Percentiles rank a stretch among this genome's conserved stretches.
Conservation (phyloP, 2,113 vertebrate species). For the Syrmaticus mikado region DNA sequence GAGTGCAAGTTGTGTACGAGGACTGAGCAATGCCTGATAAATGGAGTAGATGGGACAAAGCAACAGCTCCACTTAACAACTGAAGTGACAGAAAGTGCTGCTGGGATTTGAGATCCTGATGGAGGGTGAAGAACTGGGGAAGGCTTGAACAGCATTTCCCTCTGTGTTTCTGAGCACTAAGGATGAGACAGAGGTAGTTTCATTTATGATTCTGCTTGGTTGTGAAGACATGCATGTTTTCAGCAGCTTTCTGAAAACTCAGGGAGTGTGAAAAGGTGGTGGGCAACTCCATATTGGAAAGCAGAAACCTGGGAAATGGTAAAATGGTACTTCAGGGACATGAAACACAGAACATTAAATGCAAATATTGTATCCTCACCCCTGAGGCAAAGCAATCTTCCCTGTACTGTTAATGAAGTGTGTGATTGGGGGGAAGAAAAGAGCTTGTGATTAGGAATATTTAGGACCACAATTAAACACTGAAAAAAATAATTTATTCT, state of each 20-base stretch:
- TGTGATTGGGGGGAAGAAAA: not conserved
- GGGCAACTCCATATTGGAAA: not conserved
- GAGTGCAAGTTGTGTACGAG: rapidly evolving
- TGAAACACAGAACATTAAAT: not conserved
- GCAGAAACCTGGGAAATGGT: not conserved
- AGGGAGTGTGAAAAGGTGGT: not conserved
- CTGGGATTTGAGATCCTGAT: not conserved
- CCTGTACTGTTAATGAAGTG: not conserved
- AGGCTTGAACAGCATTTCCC: not conserved
- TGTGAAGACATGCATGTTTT: not conserved
- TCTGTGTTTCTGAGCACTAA: not conserved
- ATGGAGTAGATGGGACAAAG: not conserved
- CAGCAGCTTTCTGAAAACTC: not conserved
- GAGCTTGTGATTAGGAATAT: not conserved
- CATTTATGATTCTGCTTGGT: not conserved
- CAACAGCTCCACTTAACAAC: rapidly evolving
- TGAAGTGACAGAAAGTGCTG: not conserved
- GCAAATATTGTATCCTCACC: no score
- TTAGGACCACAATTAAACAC: not conserved
- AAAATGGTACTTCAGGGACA: not conserved
- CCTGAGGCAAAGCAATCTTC: no score
- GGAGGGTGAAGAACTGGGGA: not conserved
- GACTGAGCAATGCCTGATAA: rapidly evolving
- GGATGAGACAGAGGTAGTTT: not conserved
- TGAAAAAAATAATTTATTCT: not conserved